phyloP scores from a whole-genome alignment of 2,797 vertebrate species.

The Argyrosomus regius region DNA sequence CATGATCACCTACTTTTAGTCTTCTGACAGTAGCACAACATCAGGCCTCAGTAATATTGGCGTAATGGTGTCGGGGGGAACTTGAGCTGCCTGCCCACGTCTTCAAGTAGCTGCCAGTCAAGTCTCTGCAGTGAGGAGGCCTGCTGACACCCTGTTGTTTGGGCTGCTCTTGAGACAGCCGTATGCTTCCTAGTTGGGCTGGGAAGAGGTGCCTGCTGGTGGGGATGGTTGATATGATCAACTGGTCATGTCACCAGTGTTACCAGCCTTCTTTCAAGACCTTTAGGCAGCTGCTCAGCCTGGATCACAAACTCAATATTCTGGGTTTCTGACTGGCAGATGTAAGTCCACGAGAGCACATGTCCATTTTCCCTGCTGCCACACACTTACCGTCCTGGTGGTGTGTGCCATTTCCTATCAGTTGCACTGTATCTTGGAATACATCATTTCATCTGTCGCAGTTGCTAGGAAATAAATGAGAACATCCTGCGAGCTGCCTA shows the following conservation, averaged over 20 bases:
- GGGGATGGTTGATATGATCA: background rate
- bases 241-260: too few species aligned
- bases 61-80: background rate
- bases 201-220: background rate
- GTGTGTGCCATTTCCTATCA: background rate
- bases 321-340: background rate
- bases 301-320: background rate
- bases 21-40: background rate
- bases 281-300: too few species aligned
- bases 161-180: background rate
- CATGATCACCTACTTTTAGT: slow-evolving; percentile 1
- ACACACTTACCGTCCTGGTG: background rate
- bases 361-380: background rate
- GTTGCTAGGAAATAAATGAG: background rate
- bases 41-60: background rate
- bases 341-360: background rate
- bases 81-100: background rate
- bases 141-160: background rate
- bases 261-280: too few species aligned
- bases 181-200: background rate
- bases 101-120: background rate
- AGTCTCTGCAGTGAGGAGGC: background rate
- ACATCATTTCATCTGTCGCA: background rate
- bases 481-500: background rate
- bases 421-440: background rate